Percentiles rank a stretch among this genome's conserved stretches.
Conservation (phyloP, 1,140 invertebrate genomes). For the Magallana angulata region DNA sequence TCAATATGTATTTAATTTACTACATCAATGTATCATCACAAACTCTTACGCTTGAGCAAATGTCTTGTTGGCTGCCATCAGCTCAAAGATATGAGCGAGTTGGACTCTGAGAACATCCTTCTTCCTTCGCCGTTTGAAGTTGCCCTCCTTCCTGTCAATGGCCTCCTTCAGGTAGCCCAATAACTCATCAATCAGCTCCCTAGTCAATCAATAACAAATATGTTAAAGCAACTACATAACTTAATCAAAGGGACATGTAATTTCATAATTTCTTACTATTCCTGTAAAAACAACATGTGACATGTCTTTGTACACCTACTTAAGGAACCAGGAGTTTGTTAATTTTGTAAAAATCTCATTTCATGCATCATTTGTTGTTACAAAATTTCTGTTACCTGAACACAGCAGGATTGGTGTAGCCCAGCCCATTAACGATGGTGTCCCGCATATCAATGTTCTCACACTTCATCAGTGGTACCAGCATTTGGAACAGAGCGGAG, state of each 20-base stretch:
- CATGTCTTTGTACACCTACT: no score
- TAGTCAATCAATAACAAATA: slow-evolving; percentile 75
- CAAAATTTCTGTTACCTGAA: slow-evolving; percentile 86
- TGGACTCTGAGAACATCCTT: slow-evolving; percentile 95
- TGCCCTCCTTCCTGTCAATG: slow-evolving; percentile 98
- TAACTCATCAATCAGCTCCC: slow-evolving; percentile 97
- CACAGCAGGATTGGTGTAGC: slow-evolving; percentile 94
- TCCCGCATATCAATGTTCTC: slow-evolving; percentile 95
- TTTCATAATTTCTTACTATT: no score
- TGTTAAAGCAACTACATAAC: not conserved
- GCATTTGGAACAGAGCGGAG: slow-evolving; percentile 92
- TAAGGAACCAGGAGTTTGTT: no score
- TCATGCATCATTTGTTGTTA: no score
- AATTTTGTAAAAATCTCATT: no score
- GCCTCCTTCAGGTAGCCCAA: slow-evolving; percentile 94
- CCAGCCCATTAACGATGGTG: slow-evolving; percentile 94
- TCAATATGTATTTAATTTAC: no score
- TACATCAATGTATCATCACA: no score
- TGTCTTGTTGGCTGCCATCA: slow-evolving; percentile 94
- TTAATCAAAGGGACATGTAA: no score
- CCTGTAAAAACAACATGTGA: no score
- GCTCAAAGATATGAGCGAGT: slow-evolving; percentile 92
- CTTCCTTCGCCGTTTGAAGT: slow-evolving; percentile 90
- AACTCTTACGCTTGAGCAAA: slow-evolving; percentile 89
- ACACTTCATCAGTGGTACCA: slow-evolving; percentile 91